Base-by-base conservation (phyloP, 2,888 invertebrate genomes). In the Leucania comma region DNA sequence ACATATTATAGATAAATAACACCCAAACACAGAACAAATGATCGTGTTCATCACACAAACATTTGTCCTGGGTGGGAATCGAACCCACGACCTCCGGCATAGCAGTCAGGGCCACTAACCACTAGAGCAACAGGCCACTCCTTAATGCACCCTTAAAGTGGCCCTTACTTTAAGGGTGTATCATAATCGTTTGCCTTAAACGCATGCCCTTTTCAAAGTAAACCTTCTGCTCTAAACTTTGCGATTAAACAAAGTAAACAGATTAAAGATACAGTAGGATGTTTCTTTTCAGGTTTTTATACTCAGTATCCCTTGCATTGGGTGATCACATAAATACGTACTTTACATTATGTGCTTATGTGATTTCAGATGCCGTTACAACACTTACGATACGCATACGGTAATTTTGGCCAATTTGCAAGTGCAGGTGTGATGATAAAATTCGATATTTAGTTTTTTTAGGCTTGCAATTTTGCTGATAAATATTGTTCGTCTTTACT, bases 351-450 rank as follows among this genome's bases (percentile, higher is more conserved):
- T 78, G 80, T 72, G 51, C 67, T 79, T 50, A 51, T 42, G 66
- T 74, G 50, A 53, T 72, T 75, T 70, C 65, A 71, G 85, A 64
- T 80, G 72, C 80, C 82, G 77, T 82, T 78, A 71, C 20, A 29
- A 2, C n/a, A 53, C 53, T 78, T 42, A 38, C 48, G 35, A 53
- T 46, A 67, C 53, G 26, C 26, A 12, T 53, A 12, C 20, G 48
- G 46, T 64, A 46, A 64, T 81, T 57, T 64, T 46, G 32, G 48
- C 10, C 51, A 75, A 80, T 80, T 75, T 64, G 51, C 5, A 29
- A 32, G 35, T n/a, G 50, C 78, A 74, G 56, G 57, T 74, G 75
- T 17, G 5, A 38, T 4, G 53, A 80, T 74, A 74, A 80, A 75
- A 74, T 63, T 56, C 0, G 14, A 38, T 20, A 54, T 54, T 64